Base-by-base conservation (phyloP, 2,888 invertebrate species). In the Anthrax anthrax region DNA sequence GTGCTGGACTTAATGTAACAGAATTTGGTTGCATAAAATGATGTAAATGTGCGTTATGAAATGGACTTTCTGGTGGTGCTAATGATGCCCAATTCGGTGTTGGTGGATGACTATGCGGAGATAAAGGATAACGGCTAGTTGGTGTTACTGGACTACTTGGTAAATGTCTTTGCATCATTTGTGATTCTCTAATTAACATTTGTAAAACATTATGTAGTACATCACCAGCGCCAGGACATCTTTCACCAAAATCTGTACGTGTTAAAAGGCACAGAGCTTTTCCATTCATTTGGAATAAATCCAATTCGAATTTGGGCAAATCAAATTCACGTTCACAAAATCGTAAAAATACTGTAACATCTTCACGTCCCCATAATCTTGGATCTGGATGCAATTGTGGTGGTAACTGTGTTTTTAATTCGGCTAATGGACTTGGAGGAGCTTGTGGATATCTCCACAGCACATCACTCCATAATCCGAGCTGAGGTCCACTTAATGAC, bases 231-330 rank as follows among this genome's bases (percentile, higher is more conserved):
- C 89, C 86, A 0, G 94, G 92, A 56, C 90, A 89, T 47, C 95
- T 76, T 62, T 92, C 91, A 23, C 86, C 85, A 56, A 95, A 77
- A 68, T 95, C 94, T 16, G 80, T 80, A 65, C 92, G 84, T 41
- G 87, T 92, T 52, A 95, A 71, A 42, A 95, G 74, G 64, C 91
- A 91, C 57, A 95, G 71, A 2, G 94, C 95, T 71, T 95, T 95
- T 75, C 92, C 94, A 67, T 94, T 94, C 91, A 94, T 92, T 72
- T 89, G 89, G 67, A 94, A 94, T 70, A 88, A 80, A 62, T 92
- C 90, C 78, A 87, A 81, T 63, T 91, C 90, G 63, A 94, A 85
- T 57, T 84, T 82, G 44, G 90, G 90, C 55, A 92, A 72, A 67
- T 91, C 91, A 65, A 90, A 92, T 70, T 91, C 90, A 54, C 87